These are phyloP conservation scores for Ispidina lecontei DNA, from an alignment of 2,797 vertebrate species.

Conservation along the genomic window DNA sequence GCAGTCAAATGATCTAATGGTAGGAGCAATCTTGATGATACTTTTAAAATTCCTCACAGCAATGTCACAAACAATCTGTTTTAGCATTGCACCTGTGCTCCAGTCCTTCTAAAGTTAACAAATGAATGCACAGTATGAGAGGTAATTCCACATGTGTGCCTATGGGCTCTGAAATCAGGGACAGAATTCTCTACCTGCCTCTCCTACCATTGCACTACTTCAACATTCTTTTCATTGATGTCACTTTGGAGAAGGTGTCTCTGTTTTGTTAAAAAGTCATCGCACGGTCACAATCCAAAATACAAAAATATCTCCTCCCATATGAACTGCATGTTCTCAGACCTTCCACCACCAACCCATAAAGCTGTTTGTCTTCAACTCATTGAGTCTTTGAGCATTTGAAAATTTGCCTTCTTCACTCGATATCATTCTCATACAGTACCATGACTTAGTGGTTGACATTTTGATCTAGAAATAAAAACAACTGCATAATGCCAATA, in stretches of 20 bases:
- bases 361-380: not conserved
- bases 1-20: not conserved
- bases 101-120: not conserved
- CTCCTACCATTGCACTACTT: not conserved
- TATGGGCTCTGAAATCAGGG: not conserved
- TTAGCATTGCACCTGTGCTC: not conserved
- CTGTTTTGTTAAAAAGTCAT: not conserved
- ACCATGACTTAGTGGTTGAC: not conserved
- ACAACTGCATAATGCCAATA: not conserved
- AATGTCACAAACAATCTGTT: not conserved
- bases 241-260: not conserved
- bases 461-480: not conserved
- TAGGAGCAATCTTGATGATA: not conserved
- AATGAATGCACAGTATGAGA: not conserved
- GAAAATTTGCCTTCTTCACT: not conserved
- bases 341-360: accelerated
- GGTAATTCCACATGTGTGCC: not conserved
- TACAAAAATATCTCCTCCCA: not conserved
- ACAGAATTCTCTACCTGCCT: not conserved
- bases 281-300: not conserved
- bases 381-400: not conserved
- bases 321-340: not conserved
- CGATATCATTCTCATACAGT: not conserved
- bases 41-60: not conserved
- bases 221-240: not conserved